Conservation (phyloP, 2,797 vertebrate species). For the Etheostoma perlongum region DNA sequence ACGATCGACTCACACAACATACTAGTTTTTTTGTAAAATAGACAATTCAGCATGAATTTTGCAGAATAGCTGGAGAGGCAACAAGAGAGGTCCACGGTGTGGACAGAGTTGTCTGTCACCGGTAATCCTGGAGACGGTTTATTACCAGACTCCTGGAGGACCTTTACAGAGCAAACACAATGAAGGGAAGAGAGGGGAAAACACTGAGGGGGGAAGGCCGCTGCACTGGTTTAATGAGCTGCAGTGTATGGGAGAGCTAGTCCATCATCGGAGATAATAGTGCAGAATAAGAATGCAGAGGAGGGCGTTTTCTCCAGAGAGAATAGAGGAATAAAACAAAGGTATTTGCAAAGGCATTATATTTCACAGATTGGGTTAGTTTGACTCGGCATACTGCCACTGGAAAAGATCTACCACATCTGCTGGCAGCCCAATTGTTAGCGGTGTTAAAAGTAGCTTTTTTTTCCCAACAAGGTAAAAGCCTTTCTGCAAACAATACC, state of each 20-base stretch:
- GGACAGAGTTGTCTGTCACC: no score
- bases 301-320: conserved; percentile 31
- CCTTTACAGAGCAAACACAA: conserved; percentile 71
- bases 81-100: no score
- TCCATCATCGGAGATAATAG: conserved; percentile 66
- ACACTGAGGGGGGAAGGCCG: conserved; percentile 29
- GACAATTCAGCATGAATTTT: no score
- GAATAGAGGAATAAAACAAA: conserved; percentile 23
- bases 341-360: conserved; percentile 47
- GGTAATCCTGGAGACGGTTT: conserved; percentile 54
- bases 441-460: conserved; percentile 18
- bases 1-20: no score
- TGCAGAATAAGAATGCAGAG: conserved; percentile 56
- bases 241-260: conserved; percentile 51
- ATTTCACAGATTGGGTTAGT: conserved; percentile 41
- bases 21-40: no score
- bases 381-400: conserved; percentile 14
- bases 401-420: not conserved
- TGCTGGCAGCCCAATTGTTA: conserved; percentile 10
- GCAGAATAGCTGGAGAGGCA: no score
- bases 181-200: conserved; percentile 47
- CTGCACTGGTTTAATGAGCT: conserved; percentile 68
- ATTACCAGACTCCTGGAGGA: conserved; percentile 55
- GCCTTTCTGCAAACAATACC: conserved; percentile 22
- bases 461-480: conserved; percentile 19